Base-by-base conservation (phyloP, 37 sponge, comb jelly and placozoan genomes). In the Petrosia ficiformis region DNA sequence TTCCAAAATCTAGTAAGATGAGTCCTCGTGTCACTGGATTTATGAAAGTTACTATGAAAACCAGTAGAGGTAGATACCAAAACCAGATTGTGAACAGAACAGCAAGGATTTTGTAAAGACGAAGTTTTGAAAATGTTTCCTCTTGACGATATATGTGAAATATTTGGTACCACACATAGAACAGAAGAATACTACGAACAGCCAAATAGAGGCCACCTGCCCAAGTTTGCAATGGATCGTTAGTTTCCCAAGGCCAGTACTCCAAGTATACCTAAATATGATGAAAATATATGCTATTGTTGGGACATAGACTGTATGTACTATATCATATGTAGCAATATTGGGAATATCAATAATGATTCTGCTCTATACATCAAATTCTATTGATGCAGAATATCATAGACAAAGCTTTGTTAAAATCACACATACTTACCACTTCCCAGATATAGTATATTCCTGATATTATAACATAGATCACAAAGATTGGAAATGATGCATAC, bases 21-120 rank as follows among this genome's bases (percentile, higher is more conserved):
- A 48, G 30, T 11, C 37, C 8, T 3, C 77, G 30, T 16, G 71
- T 19, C 21, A 90, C 65, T 4, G 75, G 64, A 36, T 85, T 85
- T 39, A 72, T 29, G 14, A 35, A 24, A 24, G 65, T 21, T 4
- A 67, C 64, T 0, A 81, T 31, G 24, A 59, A 2, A 39, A 86
- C 82, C 2, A 43, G 24, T 2, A 86, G 0, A 30, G 86, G 91
- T 48, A 90, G 85, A 42, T 85, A 90, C 40, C 70, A 63, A 43
- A 90, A 90, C 91, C 91, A 90, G 25, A 86, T 43, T 0, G 77
- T 35, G 35, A 77, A 90, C 28, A 59, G n/a, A 10, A 81, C 68
- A 0, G 41, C 36, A 0, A 90, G 35, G n/a, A 65, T 25, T 26
- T 67, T 24, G 68, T 90, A 90, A 39, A 90, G 71, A 1, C 30